These are phyloP conservation scores for Pogonomyrmex californicus DNA, from an alignment of 1,140 invertebrate species.

Conservation along the genomic window DNA sequence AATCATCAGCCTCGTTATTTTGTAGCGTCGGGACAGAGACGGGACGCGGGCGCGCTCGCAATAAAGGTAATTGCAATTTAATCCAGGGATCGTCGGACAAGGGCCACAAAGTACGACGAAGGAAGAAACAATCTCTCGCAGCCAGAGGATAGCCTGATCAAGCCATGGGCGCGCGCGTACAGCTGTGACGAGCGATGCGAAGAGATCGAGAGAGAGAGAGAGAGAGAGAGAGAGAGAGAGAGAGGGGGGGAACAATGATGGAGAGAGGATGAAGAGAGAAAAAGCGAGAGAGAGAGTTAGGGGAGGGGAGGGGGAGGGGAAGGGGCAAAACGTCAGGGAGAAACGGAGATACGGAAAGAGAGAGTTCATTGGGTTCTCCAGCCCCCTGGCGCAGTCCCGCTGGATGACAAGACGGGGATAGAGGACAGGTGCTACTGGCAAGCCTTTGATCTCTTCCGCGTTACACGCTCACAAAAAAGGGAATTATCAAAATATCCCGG, in stretches of 20 bases:
- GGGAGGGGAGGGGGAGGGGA: constrained; percentile 9
- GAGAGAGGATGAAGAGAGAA: background rate
- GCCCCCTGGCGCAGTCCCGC: constrained; percentile 82
- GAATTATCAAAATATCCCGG: constrained; percentile 82
- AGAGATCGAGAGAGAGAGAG: background rate
- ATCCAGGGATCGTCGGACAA: constrained; percentile 70
- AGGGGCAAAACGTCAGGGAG: constrained; percentile 46
- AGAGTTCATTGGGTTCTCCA: constrained; percentile 71
- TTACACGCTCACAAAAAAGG: constrained; percentile 83
- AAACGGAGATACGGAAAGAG: constrained; percentile 50
- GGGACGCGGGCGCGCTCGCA: constrained; percentile 64
- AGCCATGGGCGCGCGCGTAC: constrained; percentile 57
- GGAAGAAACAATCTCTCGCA: constrained; percentile 67
- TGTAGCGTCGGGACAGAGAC: constrained; percentile 18
- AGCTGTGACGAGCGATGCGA: constrained; percentile 37
- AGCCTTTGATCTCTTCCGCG: constrained; percentile 86
- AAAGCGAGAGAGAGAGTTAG: background rate
- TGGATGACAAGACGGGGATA: constrained; percentile 85
- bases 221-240: background rate
- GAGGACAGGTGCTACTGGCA: constrained; percentile 87
- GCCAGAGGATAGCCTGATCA: constrained; percentile 72
- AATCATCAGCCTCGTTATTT: constrained; percentile 65
- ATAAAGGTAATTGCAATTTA: constrained; percentile 85
- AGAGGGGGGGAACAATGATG: too few species aligned
- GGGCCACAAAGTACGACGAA: constrained; percentile 65